Evolutionary conservation across 2,113 vertebrate species (phyloP).

Genomic region (Chaetodon trifascialis): DNA sequence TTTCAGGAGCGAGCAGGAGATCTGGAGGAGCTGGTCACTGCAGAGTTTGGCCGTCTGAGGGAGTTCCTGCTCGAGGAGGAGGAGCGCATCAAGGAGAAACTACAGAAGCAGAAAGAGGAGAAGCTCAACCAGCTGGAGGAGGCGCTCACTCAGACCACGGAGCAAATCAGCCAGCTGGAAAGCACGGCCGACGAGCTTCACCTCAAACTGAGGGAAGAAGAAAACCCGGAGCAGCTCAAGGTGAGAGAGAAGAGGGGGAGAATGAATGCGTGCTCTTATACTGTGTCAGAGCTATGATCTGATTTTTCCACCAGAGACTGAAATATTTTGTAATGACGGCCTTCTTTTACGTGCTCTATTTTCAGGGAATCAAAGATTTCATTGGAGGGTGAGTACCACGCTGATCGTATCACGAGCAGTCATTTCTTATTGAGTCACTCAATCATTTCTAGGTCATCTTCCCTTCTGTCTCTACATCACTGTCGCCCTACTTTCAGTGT

Average conservation of each 20-base stretch:
- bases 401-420: neutral
- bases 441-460: neutral
- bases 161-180: constrained; percentile 79
- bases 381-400: constrained; percentile 78
- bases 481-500: neutral
- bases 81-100: constrained; percentile 68
- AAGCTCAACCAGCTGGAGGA: constrained; percentile 75
- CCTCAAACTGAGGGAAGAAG: constrained; percentile 74
- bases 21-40: constrained; percentile 74
- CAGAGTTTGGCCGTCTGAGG: constrained; percentile 72
- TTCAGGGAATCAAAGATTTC: constrained; percentile 83
- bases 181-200: constrained; percentile 56
- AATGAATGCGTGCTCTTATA: neutral
- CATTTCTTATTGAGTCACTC: constrained; percentile 1
- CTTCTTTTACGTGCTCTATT: constrained; percentile 50
- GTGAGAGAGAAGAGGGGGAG: constrained; percentile 33
- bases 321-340: constrained; percentile 15
- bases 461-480: neutral
- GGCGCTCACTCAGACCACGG: constrained; percentile 69
- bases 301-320: constrained; percentile 6
- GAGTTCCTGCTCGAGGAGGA: constrained; percentile 79
- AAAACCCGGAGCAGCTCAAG: constrained; percentile 81
- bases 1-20: constrained; percentile 72
- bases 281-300: neutral
- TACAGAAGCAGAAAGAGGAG: constrained; percentile 76